Evolutionary conservation across 2,797 vertebrate species (phyloP), one percentile per base, ranked within the genome.

Genomic region (Tympanoctomys barrerae): DNA sequence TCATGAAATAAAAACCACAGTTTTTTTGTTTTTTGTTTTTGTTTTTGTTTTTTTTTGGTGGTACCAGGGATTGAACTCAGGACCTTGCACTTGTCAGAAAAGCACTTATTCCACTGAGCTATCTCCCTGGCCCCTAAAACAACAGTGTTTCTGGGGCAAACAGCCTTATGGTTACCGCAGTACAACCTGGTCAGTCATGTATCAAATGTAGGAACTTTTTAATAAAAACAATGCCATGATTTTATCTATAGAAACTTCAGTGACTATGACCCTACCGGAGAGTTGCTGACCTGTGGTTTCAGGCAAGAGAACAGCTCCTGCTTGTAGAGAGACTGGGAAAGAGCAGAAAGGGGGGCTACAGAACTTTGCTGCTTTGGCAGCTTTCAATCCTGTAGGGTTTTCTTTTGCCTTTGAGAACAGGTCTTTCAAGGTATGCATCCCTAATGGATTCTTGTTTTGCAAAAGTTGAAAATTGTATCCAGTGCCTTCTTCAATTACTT

Each of bases 401-500:
- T 75, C 91, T 78, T 66, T 5, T 90, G 62, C 24, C 42, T 64
- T 88, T 94, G 36, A 59, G 39, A 81, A 88, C 33, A 64, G 31
- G 33, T 73, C 66, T n/a, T 89, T 89, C 5, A 62, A 80, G 39
- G 3, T 4, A 52, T 19, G 33, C 26, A 19, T 93, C 91, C 87
- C 10, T 77, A 78, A 46, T 33, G 66, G 57, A 52, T 84, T 77
- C 26, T 64, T 87, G 71, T n/a, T 87, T 94, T 19, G 64, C 54
- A 42, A 89, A 62, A 96, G 75, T 62, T 89, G 70, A 94, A 90
- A 87, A 42, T 87, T 70, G 93, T 46, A 39, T 93, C 24, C 39
- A 62, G 18, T 28, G 14, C 2, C 36, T 62, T 11, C 9, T 70
- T 87, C n/a, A 57, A 1, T 95, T 89, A 90, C 54, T 97, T 80